phyloP scores from a whole-genome alignment of 1,140 invertebrate species.

The Oreohelix idahoensis region DNA sequence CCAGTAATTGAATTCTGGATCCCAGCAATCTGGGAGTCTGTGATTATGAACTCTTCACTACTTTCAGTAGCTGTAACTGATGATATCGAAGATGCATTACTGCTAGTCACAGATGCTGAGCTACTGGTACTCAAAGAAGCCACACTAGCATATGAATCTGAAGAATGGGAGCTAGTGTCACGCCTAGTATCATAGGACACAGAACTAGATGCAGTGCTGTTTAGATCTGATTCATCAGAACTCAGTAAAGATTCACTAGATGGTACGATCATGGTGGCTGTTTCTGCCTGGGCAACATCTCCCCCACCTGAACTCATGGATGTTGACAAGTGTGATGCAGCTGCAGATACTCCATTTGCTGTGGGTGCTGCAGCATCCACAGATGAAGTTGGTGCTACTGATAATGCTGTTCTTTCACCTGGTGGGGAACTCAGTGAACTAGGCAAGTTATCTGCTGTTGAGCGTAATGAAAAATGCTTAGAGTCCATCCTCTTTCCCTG shows the following conservation, averaged over 20 bases:
- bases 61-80: background rate
- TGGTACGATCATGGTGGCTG: background rate
- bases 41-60: background rate
- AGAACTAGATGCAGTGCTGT: constrained; percentile 25
- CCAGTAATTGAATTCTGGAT: constrained; percentile 10
- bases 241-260: constrained; percentile 15
- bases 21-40: background rate
- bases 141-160: background rate
- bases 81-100: too few species aligned
- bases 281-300: constrained; percentile 6
- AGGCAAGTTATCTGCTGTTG: constrained; percentile 43
- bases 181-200: constrained; percentile 13
- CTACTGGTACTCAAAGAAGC: constrained; percentile 8
- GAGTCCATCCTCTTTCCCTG: constrained; percentile 47
- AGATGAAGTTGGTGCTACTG: background rate
- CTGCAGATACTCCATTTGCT: background rate
- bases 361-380: constrained; percentile 15
- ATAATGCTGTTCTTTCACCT: constrained; percentile 23
- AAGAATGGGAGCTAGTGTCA: background rate
- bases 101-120: too few species aligned
- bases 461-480: constrained; percentile 44
- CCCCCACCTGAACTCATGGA: background rate
- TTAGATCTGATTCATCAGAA: constrained; percentile 7
- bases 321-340: background rate
- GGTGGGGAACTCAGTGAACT: constrained; percentile 33